phyloP scores from a whole-genome alignment of 2,113 vertebrate species.

The Numida meleagris region DNA sequence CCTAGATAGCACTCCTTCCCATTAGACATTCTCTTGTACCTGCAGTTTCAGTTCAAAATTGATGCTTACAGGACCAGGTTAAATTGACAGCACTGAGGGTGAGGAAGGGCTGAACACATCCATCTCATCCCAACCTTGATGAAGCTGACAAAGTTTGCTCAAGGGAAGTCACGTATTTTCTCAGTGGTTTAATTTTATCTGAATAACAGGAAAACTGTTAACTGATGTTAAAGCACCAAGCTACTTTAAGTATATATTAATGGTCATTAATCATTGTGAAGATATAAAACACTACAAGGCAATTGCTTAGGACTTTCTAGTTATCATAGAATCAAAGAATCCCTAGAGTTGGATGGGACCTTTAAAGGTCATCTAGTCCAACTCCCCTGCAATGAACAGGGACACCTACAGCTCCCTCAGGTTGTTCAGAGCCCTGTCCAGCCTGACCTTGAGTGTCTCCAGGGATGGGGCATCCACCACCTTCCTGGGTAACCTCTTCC shows the following conservation, averaged over 20 bases:
- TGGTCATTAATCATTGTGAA: not conserved
- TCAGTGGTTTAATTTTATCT: not conserved
- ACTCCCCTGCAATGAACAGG: too few species aligned
- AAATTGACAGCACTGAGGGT: rapidly evolving
- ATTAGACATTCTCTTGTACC: not conserved
- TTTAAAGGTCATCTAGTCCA: too few species aligned
- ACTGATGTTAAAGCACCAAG: not conserved
- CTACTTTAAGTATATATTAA: not conserved
- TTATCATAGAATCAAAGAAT: not conserved
- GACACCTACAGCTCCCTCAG: too few species aligned
- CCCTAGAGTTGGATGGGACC: too few species aligned
- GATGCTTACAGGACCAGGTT: not conserved
- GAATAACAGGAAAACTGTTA: not conserved
- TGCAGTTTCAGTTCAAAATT: not conserved
- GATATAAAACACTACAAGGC: rapidly evolving
- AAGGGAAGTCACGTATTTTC: not conserved
- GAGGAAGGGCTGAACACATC: not conserved
- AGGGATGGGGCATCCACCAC: too few species aligned
- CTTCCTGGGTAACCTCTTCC: too few species aligned
- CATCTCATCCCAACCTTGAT: rapidly evolving
- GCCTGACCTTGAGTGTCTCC: too few species aligned
- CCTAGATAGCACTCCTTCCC: not conserved
- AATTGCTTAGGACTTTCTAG: not conserved
- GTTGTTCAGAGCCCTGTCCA: too few species aligned
- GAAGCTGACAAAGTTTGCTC: not conserved